A percentile compares a stretch with the other conserved stretches of the same genome.
Conservation (phyloP, 2,113 vertebrate genomes). For the Noturus placidus region DNA sequence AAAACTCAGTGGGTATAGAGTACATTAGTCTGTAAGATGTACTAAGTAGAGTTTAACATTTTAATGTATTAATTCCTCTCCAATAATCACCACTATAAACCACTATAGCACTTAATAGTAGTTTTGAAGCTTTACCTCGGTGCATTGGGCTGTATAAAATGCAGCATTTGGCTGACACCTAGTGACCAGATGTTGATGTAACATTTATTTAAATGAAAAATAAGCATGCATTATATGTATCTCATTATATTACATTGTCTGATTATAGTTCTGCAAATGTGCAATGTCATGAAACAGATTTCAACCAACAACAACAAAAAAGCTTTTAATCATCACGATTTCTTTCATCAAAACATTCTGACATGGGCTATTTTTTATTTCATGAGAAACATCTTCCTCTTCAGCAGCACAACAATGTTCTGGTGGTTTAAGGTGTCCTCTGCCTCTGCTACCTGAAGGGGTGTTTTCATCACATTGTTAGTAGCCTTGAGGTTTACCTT, state of each 20-base stretch:
- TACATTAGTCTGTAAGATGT: not conserved
- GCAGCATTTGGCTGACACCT: slow-evolving; percentile 28
- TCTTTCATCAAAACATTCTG: not conserved
- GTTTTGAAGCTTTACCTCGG: not conserved
- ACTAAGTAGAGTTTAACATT: not conserved
- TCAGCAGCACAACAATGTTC: slow-evolving; percentile 67
- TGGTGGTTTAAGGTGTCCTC: slow-evolving; percentile 61
- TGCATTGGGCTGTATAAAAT: not conserved
- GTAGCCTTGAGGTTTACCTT: slow-evolving; percentile 66
- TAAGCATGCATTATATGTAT: not conserved
- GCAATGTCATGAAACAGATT: not conserved
- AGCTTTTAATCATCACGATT: not conserved
- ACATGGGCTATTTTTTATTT: slow-evolving; percentile 60
- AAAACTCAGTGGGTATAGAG: not conserved
- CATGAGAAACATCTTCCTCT: slow-evolving; percentile 75
- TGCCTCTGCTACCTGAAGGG: slow-evolving; percentile 72
- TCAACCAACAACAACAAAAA: no score
- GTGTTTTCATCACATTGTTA: slow-evolving; percentile 74
- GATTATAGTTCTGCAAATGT: not conserved
- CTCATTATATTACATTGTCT: not conserved
- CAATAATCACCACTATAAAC: not conserved
- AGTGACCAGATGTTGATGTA: not conserved
- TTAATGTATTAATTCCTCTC: not conserved
- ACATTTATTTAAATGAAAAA: not conserved
- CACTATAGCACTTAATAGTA: not conserved